Base-by-base conservation (phyloP, 2,113 vertebrate species). In the Vicugna pacos region DNA sequence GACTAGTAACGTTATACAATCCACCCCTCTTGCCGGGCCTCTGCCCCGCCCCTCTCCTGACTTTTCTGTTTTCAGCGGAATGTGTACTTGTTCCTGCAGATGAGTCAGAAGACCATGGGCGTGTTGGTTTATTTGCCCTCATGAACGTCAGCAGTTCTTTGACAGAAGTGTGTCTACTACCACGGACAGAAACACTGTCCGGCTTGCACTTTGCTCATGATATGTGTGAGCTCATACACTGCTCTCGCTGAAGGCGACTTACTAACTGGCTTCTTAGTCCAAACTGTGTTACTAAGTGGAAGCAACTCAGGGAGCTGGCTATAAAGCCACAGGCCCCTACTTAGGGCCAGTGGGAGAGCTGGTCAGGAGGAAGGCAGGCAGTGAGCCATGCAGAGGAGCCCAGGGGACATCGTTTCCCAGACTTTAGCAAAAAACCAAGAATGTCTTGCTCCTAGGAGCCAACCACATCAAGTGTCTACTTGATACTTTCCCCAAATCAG, bases 401-500 rank as follows among this genome's bases (percentile, higher is more conserved):
- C 64, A 70, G 9, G 80, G 62, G 56, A 76, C 22, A 15, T 35
- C 14, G 3, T 86, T 80, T 69, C 79, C 79, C 54, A 64, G 83
- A 94, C 28, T 69, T 70, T n/a, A 65, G 46, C 62, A 38, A 46
- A 67, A 80, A 85, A 46, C 62, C 35, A 89, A 35, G 35, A 92
- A 86, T 70, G 32, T 58, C 72, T 73, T 69, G 54, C 35, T 91
- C 30, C 42, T 19, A 50, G 90, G 89, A 93, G 50, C 65, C 80
- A 42, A 28, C 35, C 58, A 19, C 10, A 5, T 15, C 54, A 77
- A 94, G 19, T 22, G 42, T 81, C 65, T 88, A 28, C 70, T 81
- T 91, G 79, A 72, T 83, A 26, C 46, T 91, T 64, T 60, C 48
- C 48, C 24, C 60, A 96, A 91, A 85, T 38, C 5, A 42, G 85